Evolutionary conservation across 2,797 vertebrate genomes (phyloP), one percentile per base, ranked within the genome.

Genomic region (Gymnocypris eckloni): DNA sequence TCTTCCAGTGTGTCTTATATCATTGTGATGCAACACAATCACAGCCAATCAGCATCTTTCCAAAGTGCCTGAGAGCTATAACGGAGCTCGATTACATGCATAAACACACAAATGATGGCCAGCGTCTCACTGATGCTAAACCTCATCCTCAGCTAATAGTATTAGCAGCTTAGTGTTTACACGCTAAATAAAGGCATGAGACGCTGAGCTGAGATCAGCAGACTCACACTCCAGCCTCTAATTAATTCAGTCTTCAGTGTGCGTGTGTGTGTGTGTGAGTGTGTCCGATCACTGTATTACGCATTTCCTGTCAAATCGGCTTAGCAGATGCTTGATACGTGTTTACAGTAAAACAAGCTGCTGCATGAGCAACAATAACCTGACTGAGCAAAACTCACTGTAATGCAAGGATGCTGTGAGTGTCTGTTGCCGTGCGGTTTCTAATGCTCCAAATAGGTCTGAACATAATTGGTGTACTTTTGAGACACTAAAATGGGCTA

Each of bases 181-280:
- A 82, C 79, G n/a, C 66, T 54, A 41, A 70, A 70, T 54, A 81
- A 69, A 69, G 28, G 7, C 45, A 11, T 70, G 66, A 70, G 33
- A 70, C 66, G 48, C 67, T 71, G 66, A 81, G 48, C 67, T 71
- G 66, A 71, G 80, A 81, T 81, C 66, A 81, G 66, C 70, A 72
- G 2, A 72, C 71, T 16, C 70, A 16, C 70, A 25, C 70, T 48
- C n/a, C 79, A 52, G 80, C 22, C 61, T 52, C 25, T 28, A 79
- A 71, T 70, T 52, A 54, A 81, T 81, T 70, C 20, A 18, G 69
- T 20, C 59, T 28, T 28, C 4, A 13, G 25, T 22, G 67, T 43
- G 69, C 43, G 39, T 71, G 67, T 39, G 33, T 69, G 66, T 69
- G 64, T 75, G 28, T 69, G 6, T 67, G 7, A 39, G 66, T 70